Evolutionary conservation across 2,888 invertebrate species (phyloP).

Genomic region (Hypsopygia costalis): DNA sequence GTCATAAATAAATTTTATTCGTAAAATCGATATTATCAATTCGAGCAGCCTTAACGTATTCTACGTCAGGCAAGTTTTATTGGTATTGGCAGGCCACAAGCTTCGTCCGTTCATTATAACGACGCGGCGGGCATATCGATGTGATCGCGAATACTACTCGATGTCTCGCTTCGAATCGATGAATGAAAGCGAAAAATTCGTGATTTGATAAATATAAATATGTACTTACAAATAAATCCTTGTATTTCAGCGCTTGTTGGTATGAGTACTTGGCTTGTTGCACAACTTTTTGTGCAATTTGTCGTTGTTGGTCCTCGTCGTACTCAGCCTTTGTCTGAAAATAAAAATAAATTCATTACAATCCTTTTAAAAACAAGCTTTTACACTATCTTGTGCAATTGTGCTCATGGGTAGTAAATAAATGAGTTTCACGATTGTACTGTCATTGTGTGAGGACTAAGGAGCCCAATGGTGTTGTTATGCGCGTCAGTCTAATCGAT

Average conservation of each 20-base stretch:
- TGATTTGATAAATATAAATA: slow-evolving; percentile 24
- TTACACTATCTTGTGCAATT: not conserved
- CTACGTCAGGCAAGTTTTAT: slow-evolving; percentile 59
- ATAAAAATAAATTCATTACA: slow-evolving; percentile 22
- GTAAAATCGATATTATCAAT: slow-evolving; percentile 48
- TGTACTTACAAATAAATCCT: slow-evolving; percentile 64
- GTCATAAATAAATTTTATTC: slow-evolving; percentile 2
- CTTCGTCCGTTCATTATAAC: slow-evolving; percentile 74
- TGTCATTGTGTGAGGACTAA: too few species aligned
- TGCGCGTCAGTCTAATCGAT: too few species aligned
- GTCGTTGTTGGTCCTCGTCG: slow-evolving; percentile 17
- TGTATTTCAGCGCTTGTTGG: slow-evolving; percentile 46
- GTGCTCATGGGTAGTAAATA: too few species aligned
- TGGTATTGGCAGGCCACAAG: slow-evolving; percentile 65
- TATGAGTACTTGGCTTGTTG: slow-evolving; percentile 48
- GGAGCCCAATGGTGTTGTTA: too few species aligned
- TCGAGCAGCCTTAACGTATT: slow-evolving; percentile 41
- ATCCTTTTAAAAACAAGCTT: slow-evolving; percentile 16
- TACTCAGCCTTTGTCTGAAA: slow-evolving; percentile 48
- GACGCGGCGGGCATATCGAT: slow-evolving; percentile 76
- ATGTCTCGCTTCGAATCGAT: slow-evolving; percentile 43
- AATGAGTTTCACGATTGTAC: too few species aligned
- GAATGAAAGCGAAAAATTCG: slow-evolving; percentile 63
- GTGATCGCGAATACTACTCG: slow-evolving; percentile 55
- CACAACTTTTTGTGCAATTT: slow-evolving; percentile 43